phyloP scores from a whole-genome alignment of 2,797 vertebrate genomes.

The Centroberyx gerrardi region DNA sequence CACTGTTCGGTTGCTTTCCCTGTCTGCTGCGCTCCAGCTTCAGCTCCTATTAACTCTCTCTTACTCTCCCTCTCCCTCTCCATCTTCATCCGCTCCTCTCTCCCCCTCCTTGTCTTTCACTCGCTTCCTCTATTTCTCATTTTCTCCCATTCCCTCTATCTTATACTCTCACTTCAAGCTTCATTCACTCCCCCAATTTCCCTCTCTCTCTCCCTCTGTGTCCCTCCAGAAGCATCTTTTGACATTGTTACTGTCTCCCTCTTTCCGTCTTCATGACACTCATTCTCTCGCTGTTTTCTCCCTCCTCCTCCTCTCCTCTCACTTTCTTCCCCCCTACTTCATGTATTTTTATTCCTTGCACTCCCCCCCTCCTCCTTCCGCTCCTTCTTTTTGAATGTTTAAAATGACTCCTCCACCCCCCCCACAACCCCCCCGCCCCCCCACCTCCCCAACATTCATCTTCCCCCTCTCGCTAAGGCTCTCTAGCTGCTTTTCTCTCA shows the following conservation, averaged over 20 bases:
- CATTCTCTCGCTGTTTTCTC: slow-evolving; percentile 22
- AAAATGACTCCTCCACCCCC: slow-evolving; percentile 50
- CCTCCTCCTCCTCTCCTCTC: not conserved
- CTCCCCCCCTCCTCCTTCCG: slow-evolving; percentile 20
- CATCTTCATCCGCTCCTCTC: slow-evolving; percentile 70
- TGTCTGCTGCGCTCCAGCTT: slow-evolving; percentile 48
- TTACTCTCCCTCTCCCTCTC: slow-evolving; percentile 74
- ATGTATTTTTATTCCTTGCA: slow-evolving; percentile 23
- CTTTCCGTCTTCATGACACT: slow-evolving; percentile 36
- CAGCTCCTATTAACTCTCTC: slow-evolving; percentile 69
- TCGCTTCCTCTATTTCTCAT: slow-evolving; percentile 39
- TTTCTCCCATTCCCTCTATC: slow-evolving; percentile 47
- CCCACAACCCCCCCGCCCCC: not conserved
- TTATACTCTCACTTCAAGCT: slow-evolving; percentile 2
- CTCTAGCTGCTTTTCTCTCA: slow-evolving; percentile 65
- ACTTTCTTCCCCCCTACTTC: not conserved
- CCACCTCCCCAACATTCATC: slow-evolving; percentile 14
- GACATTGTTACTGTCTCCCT: slow-evolving; percentile 42
- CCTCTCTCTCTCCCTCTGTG: slow-evolving; percentile 20
- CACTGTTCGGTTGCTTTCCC: slow-evolving; percentile 40
- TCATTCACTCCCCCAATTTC: slow-evolving; percentile 2
- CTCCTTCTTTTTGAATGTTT: slow-evolving; percentile 50
- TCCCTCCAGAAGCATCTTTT: slow-evolving; percentile 59
- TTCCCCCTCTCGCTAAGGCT: slow-evolving; percentile 37
- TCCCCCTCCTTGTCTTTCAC: slow-evolving; percentile 19